Evolutionary conservation across 30 jellyfish, hydroid and myxozoan genomes (phyloP).

Genomic region (Rhopilema esculentum): DNA sequence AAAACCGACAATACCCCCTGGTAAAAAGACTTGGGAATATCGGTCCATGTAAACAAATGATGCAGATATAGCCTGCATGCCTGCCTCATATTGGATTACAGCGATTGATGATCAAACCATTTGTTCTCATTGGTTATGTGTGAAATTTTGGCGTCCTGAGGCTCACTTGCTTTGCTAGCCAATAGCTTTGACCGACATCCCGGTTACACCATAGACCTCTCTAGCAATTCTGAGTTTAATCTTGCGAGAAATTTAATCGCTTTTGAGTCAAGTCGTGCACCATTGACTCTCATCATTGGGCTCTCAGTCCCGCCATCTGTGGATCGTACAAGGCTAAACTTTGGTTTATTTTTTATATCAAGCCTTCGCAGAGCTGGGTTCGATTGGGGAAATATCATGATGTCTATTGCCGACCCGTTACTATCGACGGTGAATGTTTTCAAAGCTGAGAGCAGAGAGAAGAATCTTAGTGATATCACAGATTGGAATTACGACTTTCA

Average conservation of each 20-base stretch:
- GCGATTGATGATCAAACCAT: background rate
- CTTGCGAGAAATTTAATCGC: slow-evolving; percentile 57
- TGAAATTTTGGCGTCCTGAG: slow-evolving; percentile 29
- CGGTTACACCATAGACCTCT: background rate
- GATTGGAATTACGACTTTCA: slow-evolving; percentile 95
- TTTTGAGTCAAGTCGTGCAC: slow-evolving; percentile 44
- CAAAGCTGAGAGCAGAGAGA: slow-evolving; percentile 70
- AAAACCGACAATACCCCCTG: slow-evolving; percentile 22
- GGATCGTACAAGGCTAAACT: slow-evolving; percentile 28
- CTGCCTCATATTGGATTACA: slow-evolving; percentile 20
- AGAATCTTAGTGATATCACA: slow-evolving; percentile 69
- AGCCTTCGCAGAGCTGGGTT: slow-evolving; percentile 41
- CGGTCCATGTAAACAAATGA: slow-evolving; percentile 21
- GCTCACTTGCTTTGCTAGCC: background rate
- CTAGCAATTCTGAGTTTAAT: background rate
- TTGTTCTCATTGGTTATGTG: slow-evolving; percentile 45
- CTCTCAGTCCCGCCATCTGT: slow-evolving; percentile 60
- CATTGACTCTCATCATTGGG: slow-evolving; percentile 9
- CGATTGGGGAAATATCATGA: slow-evolving; percentile 56
- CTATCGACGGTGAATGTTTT: slow-evolving; percentile 72
- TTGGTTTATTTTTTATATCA: background rate
- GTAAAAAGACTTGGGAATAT: slow-evolving; percentile 9
- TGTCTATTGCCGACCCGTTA: slow-evolving; percentile 87
- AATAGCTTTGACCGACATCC: background rate
- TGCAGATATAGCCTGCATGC: slow-evolving; percentile 34